A percentile compares a stretch with the other conserved stretches of the same genome.
Conservation (phyloP, 2,888 invertebrate genomes). For the Criorhina ranunculi region DNA sequence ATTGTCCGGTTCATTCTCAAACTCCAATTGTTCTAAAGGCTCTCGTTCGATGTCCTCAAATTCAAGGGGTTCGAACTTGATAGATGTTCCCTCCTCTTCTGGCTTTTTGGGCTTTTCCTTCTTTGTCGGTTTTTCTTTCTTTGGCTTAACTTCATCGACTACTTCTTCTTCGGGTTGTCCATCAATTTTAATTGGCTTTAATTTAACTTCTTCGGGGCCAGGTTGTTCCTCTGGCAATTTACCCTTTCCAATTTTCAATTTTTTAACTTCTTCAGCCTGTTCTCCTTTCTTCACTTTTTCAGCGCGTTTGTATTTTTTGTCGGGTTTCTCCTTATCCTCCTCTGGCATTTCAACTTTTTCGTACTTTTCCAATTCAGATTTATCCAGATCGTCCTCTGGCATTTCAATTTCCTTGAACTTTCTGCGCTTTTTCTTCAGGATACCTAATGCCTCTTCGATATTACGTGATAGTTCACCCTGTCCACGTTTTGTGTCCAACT, state of each 20-base stretch:
- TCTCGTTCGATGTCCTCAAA: constrained; percentile 60
- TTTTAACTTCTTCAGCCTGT: constrained; percentile 78
- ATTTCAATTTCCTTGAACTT: constrained; percentile 86
- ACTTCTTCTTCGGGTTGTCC: constrained; percentile 54
- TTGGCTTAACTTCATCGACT: constrained; percentile 60
- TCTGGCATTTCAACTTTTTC: constrained; percentile 78
- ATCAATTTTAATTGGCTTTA: constrained; percentile 80
- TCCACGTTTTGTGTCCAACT: constrained; percentile 86
- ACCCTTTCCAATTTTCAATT: constrained; percentile 81
- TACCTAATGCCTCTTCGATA: constrained; percentile 88
- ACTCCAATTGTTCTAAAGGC: constrained; percentile 51
- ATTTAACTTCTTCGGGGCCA: constrained; percentile 81
- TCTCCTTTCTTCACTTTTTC: constrained; percentile 78
- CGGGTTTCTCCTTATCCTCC: constrained; percentile 79
- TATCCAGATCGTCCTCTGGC: constrained; percentile 86
- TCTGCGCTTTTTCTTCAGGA: constrained; percentile 87
- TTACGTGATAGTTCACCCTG: constrained; percentile 89
- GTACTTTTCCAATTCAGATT: constrained; percentile 81
- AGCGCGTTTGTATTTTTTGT: constrained; percentile 82
- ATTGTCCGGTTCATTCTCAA: constrained; percentile 53
- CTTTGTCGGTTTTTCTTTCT: constrained; percentile 76
- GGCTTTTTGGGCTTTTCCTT: constrained; percentile 79
- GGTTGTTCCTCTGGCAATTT: constrained; percentile 81
- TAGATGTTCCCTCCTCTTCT: constrained; percentile 72
- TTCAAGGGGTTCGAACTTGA: constrained; percentile 77